Base-by-base conservation (phyloP, 2,888 invertebrate species). In the Epistrophella euchroma region DNA sequence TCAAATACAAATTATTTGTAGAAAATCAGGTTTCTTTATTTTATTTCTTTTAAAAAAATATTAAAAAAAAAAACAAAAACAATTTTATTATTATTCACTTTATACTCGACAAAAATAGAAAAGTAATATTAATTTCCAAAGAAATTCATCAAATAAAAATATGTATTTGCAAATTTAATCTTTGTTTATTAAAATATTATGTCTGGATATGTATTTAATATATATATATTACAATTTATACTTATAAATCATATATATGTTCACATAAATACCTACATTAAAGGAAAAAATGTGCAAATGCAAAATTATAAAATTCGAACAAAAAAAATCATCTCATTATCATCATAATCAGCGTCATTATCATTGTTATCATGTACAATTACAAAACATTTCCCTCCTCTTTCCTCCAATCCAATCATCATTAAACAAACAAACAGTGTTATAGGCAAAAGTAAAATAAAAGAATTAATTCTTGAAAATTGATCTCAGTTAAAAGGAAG, bases 121-220 rank as follows among this genome's bases (percentile, higher is more conserved):
- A 60, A 28, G 25, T 43, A 62, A 43, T 25, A 74, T 68, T 84
- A 64, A 75, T 84, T 85, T 85, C 79, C 84, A 84, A 85, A 85
- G 80, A 80, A 85, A 66, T 62, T 78, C 78, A 58, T 71, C 74
- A 32, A 56, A 56, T 32, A 56, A 56, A 56, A 40, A 15, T 15
- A 43, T 75, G 55, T 73, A 66, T 66, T 58, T 81, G 71, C 71
- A 79, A 72, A 79, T 75, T 74, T 75, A 64, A 74, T 77, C 52
- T 79, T 66, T 74, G 66, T 47, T 64, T 64, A 13, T 47, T 47
- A 25, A 60, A 35, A 58, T 43, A 81, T 58, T 55, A 80, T 32
- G 32, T 55, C 74, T 32, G 9, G 40, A 71, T 43, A 68, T 62
- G 70, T 35, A 47, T 47, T 17, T 19, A 10, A 47, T 19, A 55